Conservation (phyloP, 2,113 vertebrate species). For the Trinectes maculatus region DNA sequence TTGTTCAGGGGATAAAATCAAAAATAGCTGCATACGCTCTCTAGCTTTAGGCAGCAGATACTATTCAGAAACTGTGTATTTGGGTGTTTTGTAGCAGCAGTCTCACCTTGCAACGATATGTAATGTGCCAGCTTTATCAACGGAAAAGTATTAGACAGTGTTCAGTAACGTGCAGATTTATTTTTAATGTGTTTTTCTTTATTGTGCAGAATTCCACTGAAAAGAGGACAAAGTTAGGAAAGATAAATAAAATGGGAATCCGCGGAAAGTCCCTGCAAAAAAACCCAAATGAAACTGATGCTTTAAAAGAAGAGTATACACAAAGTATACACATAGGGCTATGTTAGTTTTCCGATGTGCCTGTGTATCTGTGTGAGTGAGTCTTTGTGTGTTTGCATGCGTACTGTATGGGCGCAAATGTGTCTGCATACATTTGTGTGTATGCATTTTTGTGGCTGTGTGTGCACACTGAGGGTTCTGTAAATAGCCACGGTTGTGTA, state of each 20-base stretch:
- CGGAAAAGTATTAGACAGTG: slow-evolving; percentile 47
- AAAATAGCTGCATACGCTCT: slow-evolving; percentile 72
- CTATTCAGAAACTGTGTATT: slow-evolving; percentile 28
- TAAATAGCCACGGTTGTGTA: slow-evolving; percentile 80
- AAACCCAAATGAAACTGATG: slow-evolving; percentile 74
- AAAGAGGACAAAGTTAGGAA: slow-evolving; percentile 78
- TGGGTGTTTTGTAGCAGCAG: slow-evolving; percentile 20
- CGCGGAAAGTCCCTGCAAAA: slow-evolving; percentile 82
- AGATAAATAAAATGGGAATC: slow-evolving; percentile 80
- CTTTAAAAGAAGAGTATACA: slow-evolving; percentile 58
- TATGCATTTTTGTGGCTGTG: slow-evolving; percentile 62
- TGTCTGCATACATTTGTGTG: slow-evolving; percentile 35
- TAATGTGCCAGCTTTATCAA: slow-evolving; percentile 54
- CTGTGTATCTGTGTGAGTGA: slow-evolving; percentile 32
- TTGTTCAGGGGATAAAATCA: slow-evolving; percentile 66
- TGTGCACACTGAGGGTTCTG: slow-evolving; percentile 62
- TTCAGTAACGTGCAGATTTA: slow-evolving; percentile 68
- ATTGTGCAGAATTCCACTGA: slow-evolving; percentile 74
- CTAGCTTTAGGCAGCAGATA: slow-evolving; percentile 56
- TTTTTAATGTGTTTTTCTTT: slow-evolving; percentile 66
- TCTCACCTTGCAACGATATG: slow-evolving; percentile 58
- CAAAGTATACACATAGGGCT: slow-evolving; percentile 53
- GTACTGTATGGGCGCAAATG: slow-evolving; percentile 25
- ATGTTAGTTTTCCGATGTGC: slow-evolving; percentile 51
- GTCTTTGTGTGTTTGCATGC: slow-evolving; percentile 32